Conservation (phyloP, 2,113 vertebrate genomes). For the Rhinoderma darwinii region DNA sequence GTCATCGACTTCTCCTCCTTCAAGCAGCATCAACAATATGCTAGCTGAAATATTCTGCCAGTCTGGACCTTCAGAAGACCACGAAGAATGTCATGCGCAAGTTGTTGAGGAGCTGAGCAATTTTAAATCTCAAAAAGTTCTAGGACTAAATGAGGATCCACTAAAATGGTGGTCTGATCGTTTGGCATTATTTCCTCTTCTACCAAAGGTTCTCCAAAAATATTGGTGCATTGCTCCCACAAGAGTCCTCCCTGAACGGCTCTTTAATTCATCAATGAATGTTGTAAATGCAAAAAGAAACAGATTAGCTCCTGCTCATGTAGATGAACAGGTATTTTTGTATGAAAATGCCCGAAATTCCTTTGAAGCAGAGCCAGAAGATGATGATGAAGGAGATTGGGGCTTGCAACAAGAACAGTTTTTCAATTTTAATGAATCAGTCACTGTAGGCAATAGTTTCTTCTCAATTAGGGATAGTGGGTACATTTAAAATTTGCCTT, state of each 20-base stretch:
- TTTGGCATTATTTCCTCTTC: slow-evolving; percentile 79
- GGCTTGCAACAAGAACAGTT: slow-evolving; percentile 73
- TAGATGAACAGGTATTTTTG: slow-evolving; percentile 86
- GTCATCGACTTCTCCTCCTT: slow-evolving; percentile 65
- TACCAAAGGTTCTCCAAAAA: slow-evolving; percentile 84
- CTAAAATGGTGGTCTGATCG: slow-evolving; percentile 88
- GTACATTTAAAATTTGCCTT: slow-evolving; percentile 67
- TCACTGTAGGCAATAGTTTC: slow-evolving; percentile 65
- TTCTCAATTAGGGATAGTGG: slow-evolving; percentile 71
- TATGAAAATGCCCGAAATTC: slow-evolving; percentile 80
- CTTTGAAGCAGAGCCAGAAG: slow-evolving; percentile 73
- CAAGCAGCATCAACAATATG: slow-evolving; percentile 76
- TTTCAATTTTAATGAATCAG: slow-evolving; percentile 66
- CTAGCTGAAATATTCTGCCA: slow-evolving; percentile 87
- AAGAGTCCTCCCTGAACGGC: slow-evolving; percentile 77
- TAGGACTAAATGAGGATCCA: slow-evolving; percentile 82
- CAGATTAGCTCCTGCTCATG: slow-evolving; percentile 78
- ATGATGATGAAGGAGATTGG: slow-evolving; percentile 79
- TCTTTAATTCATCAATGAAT: slow-evolving; percentile 79
- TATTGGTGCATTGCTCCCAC: slow-evolving; percentile 88
- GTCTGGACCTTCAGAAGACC: slow-evolving; percentile 75
- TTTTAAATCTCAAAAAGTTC: slow-evolving; percentile 86
- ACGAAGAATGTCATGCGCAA: slow-evolving; percentile 84
- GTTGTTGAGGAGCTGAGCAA: slow-evolving; percentile 85
- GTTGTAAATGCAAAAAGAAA: slow-evolving; percentile 83